Evolutionary conservation across 2,113 vertebrate genomes (phyloP), one percentile per base, ranked within the genome.

Genomic region (Corydoras sp.): DNA sequence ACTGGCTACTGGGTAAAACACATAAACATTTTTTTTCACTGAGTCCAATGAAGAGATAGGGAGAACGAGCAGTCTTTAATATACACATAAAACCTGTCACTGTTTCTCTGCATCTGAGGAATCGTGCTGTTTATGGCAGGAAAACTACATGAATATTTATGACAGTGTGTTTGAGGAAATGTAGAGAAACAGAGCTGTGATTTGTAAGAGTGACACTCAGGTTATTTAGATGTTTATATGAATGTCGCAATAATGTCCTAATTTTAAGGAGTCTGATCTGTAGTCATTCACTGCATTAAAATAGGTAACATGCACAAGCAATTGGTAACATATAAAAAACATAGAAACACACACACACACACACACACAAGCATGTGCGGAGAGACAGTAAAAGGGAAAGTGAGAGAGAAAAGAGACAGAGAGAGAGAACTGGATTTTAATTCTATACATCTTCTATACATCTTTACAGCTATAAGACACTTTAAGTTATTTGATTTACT

Each of bases 101-200:
- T 10, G 14, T 50, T 60, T 63, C 59, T 43, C 8, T 13, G 53
- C 13, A 55, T 11, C 55, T 59, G 48, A 65, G n/a, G 55, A 31
- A 64, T 72, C 49, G 35, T 63, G 31, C 60, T 63, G 69, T 71
- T 71, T 71, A 59, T 73, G 54, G 30, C 69, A 15, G 31, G 9
- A 11, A 63, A 63, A 35, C 18, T 4, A 12, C 10, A 65, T 73
- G 43, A 66, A 73, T 73, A 73, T 73, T 73, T 59, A 73, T 65
- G 70, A 31, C 9, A 9, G 18, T 51, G 62, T 18, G 48, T 65
- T 65, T 73, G 55, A 73, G 56, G 70, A 50, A 72, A 13, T 65
- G 11, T 18, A 51, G 43, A 53, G 18, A 30, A 56, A 58, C 32
- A 58, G 14, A 49, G 29, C 55, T 58, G 29, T 58, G 53, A 59